Conservation (phyloP, 2,888 invertebrate genomes). For the Dasysyrphus albostriatus region DNA sequence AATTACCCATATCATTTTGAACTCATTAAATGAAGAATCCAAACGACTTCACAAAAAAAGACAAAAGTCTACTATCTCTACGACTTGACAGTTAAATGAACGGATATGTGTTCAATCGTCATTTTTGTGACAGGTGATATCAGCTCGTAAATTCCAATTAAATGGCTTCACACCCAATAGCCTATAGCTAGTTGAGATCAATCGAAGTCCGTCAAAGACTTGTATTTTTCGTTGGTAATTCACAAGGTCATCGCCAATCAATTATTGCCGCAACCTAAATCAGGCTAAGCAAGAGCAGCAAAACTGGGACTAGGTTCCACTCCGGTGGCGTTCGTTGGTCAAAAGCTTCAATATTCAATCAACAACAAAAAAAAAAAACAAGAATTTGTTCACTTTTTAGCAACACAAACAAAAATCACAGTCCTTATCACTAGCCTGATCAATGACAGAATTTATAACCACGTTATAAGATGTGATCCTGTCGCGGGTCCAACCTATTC, state of each 20-base stretch:
- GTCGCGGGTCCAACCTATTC: slow-evolving; percentile 72
- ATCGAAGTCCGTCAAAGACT: slow-evolving; percentile 1
- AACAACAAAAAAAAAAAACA: slow-evolving; percentile 40
- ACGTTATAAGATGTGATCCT: slow-evolving; percentile 71
- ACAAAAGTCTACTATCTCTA: slow-evolving; percentile 14
- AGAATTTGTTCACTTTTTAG: neutral
- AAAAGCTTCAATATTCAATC: slow-evolving; percentile 65
- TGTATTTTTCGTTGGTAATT: slow-evolving; percentile 45
- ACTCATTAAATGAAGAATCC: neutral
- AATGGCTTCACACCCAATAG: slow-evolving; percentile 51
- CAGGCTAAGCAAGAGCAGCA: slow-evolving; percentile 25
- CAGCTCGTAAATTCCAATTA: slow-evolving; percentile 71
- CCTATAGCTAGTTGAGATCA: neutral
- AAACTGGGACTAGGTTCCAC: neutral
- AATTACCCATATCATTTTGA: neutral
- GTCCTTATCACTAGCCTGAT: slow-evolving; percentile 66
- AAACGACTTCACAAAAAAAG: neutral
- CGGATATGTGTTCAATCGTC: slow-evolving; percentile 58
- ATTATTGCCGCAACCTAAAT: slow-evolving; percentile 47
- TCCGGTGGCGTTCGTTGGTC: slow-evolving; percentile 24
- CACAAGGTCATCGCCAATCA: slow-evolving; percentile 66
- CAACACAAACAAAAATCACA: slow-evolving; percentile 9
- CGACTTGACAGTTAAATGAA: slow-evolving; percentile 45
- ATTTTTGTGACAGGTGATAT: slow-evolving; percentile 61
- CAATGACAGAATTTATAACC: slow-evolving; percentile 75